These are phyloP conservation scores for Nannospalax galili DNA, from an alignment of 2,113 vertebrate species.

Conservation along the genomic window DNA sequence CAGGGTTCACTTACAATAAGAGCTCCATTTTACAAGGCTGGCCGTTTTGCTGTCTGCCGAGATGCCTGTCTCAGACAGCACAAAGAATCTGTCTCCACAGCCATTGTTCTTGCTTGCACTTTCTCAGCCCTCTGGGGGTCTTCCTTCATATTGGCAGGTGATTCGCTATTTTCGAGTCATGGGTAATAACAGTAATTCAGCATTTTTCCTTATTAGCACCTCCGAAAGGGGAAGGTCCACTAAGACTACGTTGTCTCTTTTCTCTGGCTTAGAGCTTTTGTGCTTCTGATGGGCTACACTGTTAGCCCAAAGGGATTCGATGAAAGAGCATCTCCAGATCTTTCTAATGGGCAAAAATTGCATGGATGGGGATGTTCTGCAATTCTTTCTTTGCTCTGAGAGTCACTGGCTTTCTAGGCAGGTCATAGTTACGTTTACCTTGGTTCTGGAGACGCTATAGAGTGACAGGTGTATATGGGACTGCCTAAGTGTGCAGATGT, in stretches of 20 bases:
- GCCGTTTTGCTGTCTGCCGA: neutral
- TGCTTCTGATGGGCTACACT: slow-evolving; percentile 25
- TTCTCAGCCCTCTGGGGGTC: neutral
- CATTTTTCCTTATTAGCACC: slow-evolving; percentile 62
- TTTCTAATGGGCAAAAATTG: slow-evolving; percentile 64
- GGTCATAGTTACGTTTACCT: neutral
- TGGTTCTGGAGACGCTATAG: neutral
- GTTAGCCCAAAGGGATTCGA: slow-evolving; percentile 43
- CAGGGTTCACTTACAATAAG: slow-evolving; percentile 49
- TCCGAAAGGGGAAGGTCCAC: slow-evolving; percentile 38
- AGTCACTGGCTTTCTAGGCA: neutral
- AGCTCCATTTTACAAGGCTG: slow-evolving; percentile 44
- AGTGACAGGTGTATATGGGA: neutral
- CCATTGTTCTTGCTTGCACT: slow-evolving; percentile 55
- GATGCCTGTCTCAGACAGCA: slow-evolving; percentile 24
- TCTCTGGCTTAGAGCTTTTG: slow-evolving; percentile 36
- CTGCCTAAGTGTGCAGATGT: neutral
- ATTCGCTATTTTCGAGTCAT: slow-evolving; percentile 72
- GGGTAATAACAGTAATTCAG: slow-evolving; percentile 63
- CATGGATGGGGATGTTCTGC: neutral
- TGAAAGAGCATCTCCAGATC: slow-evolving; percentile 28
- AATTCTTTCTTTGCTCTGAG: slow-evolving; percentile 25
- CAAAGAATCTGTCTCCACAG: slow-evolving; percentile 17
- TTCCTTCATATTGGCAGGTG: slow-evolving; percentile 63
- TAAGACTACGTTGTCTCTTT: no score